Percentiles rank a stretch among this genome's conserved stretches.
Evolutionary conservation across 1,140 invertebrate genomes (phyloP).

Genomic region (Anthonomus grandis): DNA sequence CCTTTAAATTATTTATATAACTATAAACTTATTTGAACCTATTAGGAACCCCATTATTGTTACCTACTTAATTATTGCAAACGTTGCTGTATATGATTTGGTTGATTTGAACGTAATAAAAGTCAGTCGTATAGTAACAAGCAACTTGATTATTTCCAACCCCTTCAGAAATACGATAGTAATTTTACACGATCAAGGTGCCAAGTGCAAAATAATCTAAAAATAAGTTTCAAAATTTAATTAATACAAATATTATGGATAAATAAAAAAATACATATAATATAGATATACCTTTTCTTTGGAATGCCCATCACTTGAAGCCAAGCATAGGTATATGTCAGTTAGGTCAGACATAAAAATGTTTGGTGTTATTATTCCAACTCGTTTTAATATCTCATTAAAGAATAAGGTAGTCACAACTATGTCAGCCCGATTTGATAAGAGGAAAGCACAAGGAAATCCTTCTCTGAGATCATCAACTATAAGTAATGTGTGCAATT

Average conservation of each 20-base stretch:
- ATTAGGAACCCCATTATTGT: too few relatives aligned
- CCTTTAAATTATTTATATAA: too few relatives aligned
- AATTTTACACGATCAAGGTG: conserved; percentile 12
- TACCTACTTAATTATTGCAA: too few relatives aligned
- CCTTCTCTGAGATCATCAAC: conserved; percentile 17
- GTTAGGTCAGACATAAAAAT: conserved; percentile 18
- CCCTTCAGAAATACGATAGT: too few relatives aligned
- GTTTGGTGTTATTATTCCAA: neutral
- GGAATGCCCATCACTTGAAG: conserved; percentile 9
- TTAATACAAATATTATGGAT: neutral
- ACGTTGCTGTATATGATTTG: too few relatives aligned
- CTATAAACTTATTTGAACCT: too few relatives aligned
- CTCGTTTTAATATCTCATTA: neutral
- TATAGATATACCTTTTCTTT: conserved; percentile 1
- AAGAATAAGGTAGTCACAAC: conserved; percentile 2
- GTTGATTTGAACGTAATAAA: too few relatives aligned
- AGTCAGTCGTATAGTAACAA: too few relatives aligned
- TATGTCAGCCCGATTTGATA: conserved; percentile 14
- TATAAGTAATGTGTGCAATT: conserved; percentile 11
- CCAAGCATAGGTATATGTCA: conserved; percentile 16
- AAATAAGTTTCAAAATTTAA: neutral
- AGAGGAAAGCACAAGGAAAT: conserved; percentile 9
- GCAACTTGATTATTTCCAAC: too few relatives aligned
- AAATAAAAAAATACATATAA: too few relatives aligned
- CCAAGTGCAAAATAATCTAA: conserved; percentile 8